phyloP scores from a whole-genome alignment of 2,888 invertebrate species.

The Muschampia plurimacula region DNA sequence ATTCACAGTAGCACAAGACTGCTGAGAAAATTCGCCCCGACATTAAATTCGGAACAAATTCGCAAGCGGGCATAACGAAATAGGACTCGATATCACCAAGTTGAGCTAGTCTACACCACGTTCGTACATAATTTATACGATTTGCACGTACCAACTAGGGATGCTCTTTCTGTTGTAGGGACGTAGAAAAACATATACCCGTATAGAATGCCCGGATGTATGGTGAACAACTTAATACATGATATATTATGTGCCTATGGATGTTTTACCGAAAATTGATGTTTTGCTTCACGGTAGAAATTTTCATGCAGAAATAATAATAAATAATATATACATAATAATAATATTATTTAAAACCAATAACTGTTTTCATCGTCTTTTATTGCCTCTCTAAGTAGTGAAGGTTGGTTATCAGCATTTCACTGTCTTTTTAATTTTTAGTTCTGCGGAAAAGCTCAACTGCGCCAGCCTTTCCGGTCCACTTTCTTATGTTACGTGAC shows the following conservation, averaged over 20 bases:
- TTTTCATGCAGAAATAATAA: too few relatives aligned
- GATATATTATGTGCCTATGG: too few relatives aligned
- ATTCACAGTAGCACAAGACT: neutral
- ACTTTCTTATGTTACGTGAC: neutral
- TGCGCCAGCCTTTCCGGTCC: neutral
- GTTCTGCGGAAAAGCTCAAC: constrained; percentile 5
- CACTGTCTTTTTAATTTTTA: neutral
- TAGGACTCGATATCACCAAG: constrained; percentile 32
- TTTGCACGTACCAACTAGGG: constrained; percentile 51
- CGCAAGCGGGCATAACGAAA: constrained; percentile 25
- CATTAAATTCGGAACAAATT: constrained; percentile 34
- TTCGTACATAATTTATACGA: constrained; percentile 68
- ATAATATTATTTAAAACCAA: too few relatives aligned
- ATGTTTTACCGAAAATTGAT: too few relatives aligned
- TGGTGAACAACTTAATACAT: too few relatives aligned
- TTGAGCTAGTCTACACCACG: constrained; percentile 42
- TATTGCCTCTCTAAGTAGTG: too few relatives aligned
- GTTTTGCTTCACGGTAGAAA: too few relatives aligned
- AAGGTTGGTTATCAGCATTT: neutral
- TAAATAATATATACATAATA: too few relatives aligned
- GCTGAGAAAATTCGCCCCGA: constrained; percentile 13
- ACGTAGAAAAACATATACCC: neutral
- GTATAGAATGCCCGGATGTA: neutral
- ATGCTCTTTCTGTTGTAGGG: constrained; percentile 32
- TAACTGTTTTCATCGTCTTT: too few relatives aligned